Conservation (phyloP, 2,797 vertebrate species). For the Galago senegalensis region DNA sequence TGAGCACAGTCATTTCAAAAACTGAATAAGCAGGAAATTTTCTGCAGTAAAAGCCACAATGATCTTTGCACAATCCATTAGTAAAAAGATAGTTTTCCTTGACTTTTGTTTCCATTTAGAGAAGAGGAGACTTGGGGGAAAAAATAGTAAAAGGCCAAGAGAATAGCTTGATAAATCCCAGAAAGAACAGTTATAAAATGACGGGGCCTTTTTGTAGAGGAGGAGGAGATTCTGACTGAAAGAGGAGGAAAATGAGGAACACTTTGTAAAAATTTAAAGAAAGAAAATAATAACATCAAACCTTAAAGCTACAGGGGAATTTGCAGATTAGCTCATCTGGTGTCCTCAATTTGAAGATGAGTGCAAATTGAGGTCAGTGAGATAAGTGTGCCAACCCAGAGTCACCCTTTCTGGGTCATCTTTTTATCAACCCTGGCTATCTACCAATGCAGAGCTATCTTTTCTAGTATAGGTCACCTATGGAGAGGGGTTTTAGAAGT, state of each 20-base stretch:
- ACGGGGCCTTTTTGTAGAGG: background rate
- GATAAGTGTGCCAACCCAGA: background rate
- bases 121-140: background rate
- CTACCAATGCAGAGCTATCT: background rate
- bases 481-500: background rate
- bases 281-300: background rate
- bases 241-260: background rate
- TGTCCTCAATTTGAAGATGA: background rate
- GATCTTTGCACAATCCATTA: background rate
- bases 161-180: background rate
- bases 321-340: background rate
- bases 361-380: background rate
- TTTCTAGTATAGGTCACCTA: background rate
- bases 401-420: background rate
- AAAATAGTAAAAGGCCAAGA: background rate
- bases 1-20: background rate
- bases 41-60: background rate
- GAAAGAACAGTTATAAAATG: background rate
- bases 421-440: background rate
- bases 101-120: background rate
- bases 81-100: background rate
- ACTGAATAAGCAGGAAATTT: background rate
- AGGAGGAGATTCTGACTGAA: background rate
- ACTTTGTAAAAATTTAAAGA: background rate
- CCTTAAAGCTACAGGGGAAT: background rate